These are phyloP conservation scores for Mystacornis crossleyi DNA, from an alignment of 2,113 vertebrate species.

Conservation along the genomic window DNA sequence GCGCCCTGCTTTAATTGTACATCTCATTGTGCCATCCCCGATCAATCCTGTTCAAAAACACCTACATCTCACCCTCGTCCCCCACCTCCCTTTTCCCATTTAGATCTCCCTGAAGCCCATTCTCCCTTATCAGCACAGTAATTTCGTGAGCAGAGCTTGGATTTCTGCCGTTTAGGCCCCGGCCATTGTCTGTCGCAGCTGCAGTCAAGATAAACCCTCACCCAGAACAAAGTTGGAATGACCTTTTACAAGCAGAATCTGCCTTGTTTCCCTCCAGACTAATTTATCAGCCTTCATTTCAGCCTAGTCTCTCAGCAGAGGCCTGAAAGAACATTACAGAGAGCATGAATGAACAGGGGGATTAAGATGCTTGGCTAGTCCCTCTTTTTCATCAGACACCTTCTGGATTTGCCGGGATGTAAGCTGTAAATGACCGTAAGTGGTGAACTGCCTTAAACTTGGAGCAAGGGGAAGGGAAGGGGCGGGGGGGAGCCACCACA, in stretches of 20 bases:
- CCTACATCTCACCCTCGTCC: slow-evolving; percentile 57
- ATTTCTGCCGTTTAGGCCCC: slow-evolving; percentile 91
- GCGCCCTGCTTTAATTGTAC: slow-evolving; percentile 56
- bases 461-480: not conserved
- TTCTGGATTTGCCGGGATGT: slow-evolving; percentile 61
- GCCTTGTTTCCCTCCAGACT: slow-evolving; percentile 86
- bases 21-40: slow-evolving; percentile 69
- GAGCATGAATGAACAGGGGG: slow-evolving; percentile 83
- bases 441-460: slow-evolving; percentile 34
- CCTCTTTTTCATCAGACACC: slow-evolving; percentile 79
- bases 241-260: slow-evolving; percentile 94
- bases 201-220: slow-evolving; percentile 97
- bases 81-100: slow-evolving; percentile 79
- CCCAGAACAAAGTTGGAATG: slow-evolving; percentile 96
- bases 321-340: slow-evolving; percentile 76
- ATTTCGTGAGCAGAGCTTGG: slow-evolving; percentile 91
- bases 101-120: slow-evolving; percentile 86
- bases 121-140: slow-evolving; percentile 90
- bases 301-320: slow-evolving; percentile 74
- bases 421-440: slow-evolving; percentile 58
- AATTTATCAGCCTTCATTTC: slow-evolving; percentile 84
- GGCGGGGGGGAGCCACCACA: not conserved
- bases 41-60: slow-evolving; percentile 65
- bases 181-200: slow-evolving; percentile 91
- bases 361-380: slow-evolving; percentile 86